A percentile compares a stretch with the other conserved stretches of the same genome.
Evolutionary conservation across 2,797 vertebrate species (phyloP).

Genomic region (Arrhamphus sclerolepis): DNA sequence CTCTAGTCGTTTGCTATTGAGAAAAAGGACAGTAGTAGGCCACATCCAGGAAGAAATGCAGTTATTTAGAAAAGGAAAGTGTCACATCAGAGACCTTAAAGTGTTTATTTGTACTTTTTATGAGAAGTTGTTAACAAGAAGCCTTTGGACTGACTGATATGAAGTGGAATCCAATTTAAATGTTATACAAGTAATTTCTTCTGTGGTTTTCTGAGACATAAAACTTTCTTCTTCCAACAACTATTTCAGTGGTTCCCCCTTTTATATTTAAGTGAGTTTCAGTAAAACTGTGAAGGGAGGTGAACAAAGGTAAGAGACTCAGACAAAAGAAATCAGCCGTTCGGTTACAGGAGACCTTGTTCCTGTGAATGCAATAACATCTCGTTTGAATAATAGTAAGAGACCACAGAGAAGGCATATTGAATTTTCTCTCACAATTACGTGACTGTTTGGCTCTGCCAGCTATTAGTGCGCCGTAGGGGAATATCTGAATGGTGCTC

Average conservation of each 20-base stretch:
- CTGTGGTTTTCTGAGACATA: too few species aligned
- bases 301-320: constrained; percentile 29
- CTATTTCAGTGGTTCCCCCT: too few species aligned
- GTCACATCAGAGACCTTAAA: too few species aligned
- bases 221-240: too few species aligned
- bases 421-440: constrained; percentile 64
- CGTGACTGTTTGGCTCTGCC: constrained; percentile 47
- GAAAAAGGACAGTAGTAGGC: too few species aligned
- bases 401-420: constrained; percentile 56
- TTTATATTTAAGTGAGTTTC: neutral
- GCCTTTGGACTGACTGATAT: too few species aligned
- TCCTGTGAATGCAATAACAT: constrained; percentile 57
- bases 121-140: too few species aligned
- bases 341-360: constrained; percentile 44
- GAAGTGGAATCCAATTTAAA: too few species aligned
- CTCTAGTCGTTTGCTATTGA: constrained; percentile 2
- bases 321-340: constrained; percentile 54
- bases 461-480: constrained; percentile 50
- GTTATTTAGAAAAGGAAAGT: too few species aligned
- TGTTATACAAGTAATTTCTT: too few species aligned
- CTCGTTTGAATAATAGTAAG: constrained; percentile 74
- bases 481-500: constrained; percentile 41
- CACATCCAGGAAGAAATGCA: too few species aligned
- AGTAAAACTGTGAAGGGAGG: constrained; percentile 2
- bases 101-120: too few species aligned